These are phyloP conservation scores for Bucco capensis DNA, from an alignment of 2,113 vertebrate species.

Conservation along the genomic window DNA sequence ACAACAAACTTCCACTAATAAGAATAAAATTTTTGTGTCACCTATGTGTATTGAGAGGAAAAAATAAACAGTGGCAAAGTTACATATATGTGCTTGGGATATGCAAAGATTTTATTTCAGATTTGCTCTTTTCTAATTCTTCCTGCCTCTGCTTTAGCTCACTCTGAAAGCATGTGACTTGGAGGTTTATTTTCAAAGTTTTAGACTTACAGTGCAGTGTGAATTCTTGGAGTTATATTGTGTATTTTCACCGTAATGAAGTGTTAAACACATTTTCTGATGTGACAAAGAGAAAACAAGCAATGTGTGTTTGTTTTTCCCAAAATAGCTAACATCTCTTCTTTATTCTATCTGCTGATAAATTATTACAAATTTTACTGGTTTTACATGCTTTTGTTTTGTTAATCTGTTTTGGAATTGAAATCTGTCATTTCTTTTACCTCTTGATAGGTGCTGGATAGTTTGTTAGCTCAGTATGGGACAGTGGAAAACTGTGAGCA, in stretches of 20 bases:
- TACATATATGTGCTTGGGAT: background rate
- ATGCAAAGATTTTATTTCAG: background rate
- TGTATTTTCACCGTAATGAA: background rate
- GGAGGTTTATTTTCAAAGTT: background rate
- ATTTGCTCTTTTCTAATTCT: background rate
- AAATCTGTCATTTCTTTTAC: conserved; percentile 46
- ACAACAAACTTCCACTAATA: background rate
- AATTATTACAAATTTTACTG: background rate
- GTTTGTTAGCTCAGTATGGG: conserved; percentile 88
- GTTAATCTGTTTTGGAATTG: conserved; percentile 23
- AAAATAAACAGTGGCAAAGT: background rate
- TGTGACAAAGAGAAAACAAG: background rate
- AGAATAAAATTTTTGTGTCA: background rate
- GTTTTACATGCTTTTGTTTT: background rate
- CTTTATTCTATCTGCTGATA: background rate
- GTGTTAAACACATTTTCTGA: background rate
- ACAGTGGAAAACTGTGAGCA: conserved; percentile 91
- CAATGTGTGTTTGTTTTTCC: background rate
- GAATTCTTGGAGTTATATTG: background rate
- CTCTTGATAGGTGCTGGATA: conserved; percentile 81
- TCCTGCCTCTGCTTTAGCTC: background rate
- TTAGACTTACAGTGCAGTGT: background rate
- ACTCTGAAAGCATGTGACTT: background rate
- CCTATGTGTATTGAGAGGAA: background rate
- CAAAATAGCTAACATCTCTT: background rate